These are phyloP conservation scores for Poecile montanus DNA, from an alignment of 2,797 vertebrate genomes.

Conservation along the genomic window DNA sequence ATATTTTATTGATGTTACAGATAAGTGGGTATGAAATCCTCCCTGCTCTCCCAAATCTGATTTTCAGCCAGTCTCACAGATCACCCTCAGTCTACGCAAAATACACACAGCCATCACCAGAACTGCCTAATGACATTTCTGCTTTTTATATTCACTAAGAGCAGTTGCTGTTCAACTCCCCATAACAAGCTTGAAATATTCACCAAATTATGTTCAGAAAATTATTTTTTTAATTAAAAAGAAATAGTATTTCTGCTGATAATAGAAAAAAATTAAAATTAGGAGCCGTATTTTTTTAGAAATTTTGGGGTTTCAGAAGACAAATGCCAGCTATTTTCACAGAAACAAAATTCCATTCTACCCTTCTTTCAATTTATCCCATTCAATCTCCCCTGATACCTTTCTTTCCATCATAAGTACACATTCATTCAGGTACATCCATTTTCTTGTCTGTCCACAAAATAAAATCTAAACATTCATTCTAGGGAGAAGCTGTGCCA, in stretches of 20 bases:
- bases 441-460: not conserved
- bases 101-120: not conserved
- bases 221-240: not conserved
- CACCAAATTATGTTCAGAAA: not conserved
- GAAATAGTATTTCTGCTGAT: not conserved
- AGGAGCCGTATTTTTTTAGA: not conserved
- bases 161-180: not conserved
- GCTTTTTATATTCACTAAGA: not conserved
- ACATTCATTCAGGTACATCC: not conserved
- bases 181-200: not conserved
- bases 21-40: slow-evolving; percentile 4
- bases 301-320: not conserved
- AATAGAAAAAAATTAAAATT: not conserved
- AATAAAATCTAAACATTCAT: not conserved
- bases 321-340: not conserved
- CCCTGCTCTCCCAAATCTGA: not conserved
- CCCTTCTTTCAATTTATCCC: not conserved
- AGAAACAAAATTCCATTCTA: not conserved
- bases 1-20: not conserved
- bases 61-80: not conserved
- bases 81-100: not conserved
- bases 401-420: not conserved
- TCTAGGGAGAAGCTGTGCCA: not conserved
- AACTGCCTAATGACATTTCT: not conserved
- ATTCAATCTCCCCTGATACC: not conserved